Conservation (phyloP, 2,113 vertebrate genomes). For the Zeus faber region DNA sequence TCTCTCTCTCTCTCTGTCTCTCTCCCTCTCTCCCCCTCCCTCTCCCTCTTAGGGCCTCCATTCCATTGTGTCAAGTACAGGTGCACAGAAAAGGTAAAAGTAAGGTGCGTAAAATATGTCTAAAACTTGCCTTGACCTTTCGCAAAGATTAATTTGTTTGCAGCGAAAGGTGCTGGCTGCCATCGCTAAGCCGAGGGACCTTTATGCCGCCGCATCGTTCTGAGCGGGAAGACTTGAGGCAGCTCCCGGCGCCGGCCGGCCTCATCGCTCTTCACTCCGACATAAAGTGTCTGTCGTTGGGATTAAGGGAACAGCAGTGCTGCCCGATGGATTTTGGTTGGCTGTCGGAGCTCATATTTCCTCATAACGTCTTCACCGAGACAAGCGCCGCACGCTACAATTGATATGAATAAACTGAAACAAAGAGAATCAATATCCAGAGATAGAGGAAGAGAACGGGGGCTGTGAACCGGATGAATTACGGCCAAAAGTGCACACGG, state of each 20-base stretch:
- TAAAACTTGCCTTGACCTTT: conserved; percentile 96
- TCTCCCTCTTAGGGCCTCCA: conserved; percentile 54
- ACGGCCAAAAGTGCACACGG: neutral
- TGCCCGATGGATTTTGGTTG: conserved; percentile 57
- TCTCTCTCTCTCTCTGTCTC: conserved; percentile 72
- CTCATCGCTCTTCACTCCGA: conserved; percentile 81
- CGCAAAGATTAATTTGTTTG: conserved; percentile 96
- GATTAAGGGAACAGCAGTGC: conserved; percentile 72
- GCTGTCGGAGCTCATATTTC: conserved; percentile 33
- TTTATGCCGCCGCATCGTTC: conserved; percentile 81
- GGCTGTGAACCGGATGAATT: conserved; percentile 15
- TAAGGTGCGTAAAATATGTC: conserved; percentile 63
- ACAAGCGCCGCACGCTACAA: conserved; percentile 30
- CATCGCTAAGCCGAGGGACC: conserved; percentile 86
- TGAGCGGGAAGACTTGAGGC: conserved; percentile 80
- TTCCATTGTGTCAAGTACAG: conserved; percentile 69
- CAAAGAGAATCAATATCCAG: conserved; percentile 43
- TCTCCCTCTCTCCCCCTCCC: neutral
- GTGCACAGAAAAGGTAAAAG: conserved; percentile 66
- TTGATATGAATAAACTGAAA: conserved; percentile 48
- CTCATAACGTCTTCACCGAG: conserved; percentile 47
- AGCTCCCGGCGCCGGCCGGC: conserved; percentile 79
- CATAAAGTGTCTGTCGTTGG: conserved; percentile 69
- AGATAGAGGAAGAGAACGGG: conserved; percentile 21
- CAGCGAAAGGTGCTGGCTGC: conserved; percentile 84